A percentile compares a stretch with the other conserved stretches of the same genome.
Conservation (phyloP, 1,140 invertebrate genomes). For the Drosophila persimilis region DNA sequence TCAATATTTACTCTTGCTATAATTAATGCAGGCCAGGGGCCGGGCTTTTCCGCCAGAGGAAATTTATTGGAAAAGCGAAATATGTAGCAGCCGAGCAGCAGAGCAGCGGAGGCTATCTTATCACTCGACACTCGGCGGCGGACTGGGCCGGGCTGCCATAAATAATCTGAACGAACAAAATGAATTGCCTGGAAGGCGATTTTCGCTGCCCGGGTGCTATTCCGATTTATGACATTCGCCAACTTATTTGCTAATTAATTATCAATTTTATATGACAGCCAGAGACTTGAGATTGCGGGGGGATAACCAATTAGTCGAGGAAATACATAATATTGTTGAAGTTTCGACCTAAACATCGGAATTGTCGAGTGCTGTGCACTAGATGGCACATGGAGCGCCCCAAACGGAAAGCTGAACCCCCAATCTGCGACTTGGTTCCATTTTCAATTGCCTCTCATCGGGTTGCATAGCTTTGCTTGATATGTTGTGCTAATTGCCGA, state of each 20-base stretch:
- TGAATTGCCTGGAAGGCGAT: slow-evolving; percentile 9
- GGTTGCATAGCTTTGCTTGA: too few species aligned
- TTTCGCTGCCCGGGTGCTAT: slow-evolving; percentile 29
- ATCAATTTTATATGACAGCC: slow-evolving; percentile 37
- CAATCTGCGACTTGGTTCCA: background rate
- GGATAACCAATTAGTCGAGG: slow-evolving; percentile 5
- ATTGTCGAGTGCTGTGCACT: background rate
- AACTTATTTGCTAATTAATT: slow-evolving; percentile 57
- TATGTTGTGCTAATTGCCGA: too few species aligned
- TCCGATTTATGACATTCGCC: slow-evolving; percentile 40
- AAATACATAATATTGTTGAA: background rate
- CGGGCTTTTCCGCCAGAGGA: too few species aligned
- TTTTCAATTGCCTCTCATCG: slow-evolving; percentile 5
- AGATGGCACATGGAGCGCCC: background rate
- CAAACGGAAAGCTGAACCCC: slow-evolving; percentile 1
- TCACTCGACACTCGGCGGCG: slow-evolving; percentile 20
- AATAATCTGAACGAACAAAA: slow-evolving; percentile 38
- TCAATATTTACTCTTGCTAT: too few species aligned
- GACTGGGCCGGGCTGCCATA: slow-evolving; percentile 13
- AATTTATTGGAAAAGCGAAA: slow-evolving; percentile 4
- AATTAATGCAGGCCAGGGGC: too few species aligned
- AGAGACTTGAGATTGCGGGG: slow-evolving; percentile 12
- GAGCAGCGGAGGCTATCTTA: slow-evolving; percentile 29
- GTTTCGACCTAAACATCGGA: background rate
- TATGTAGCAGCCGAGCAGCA: background rate